Base-by-base conservation (phyloP, 2,797 vertebrate species). In the Fistularia commersonii region DNA sequence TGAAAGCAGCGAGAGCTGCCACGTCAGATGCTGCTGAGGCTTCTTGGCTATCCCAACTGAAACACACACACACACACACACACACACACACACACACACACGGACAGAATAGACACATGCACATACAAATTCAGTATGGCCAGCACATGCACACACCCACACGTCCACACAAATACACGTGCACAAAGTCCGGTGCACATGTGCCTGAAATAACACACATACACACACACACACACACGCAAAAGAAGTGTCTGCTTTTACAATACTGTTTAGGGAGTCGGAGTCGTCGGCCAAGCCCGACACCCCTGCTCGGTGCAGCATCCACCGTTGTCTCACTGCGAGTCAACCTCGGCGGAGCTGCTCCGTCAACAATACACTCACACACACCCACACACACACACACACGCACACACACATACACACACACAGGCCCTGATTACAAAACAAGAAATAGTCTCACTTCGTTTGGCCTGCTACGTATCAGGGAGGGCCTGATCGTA, bases 1-100 rank as follows among this genome's bases (percentile, higher is more conserved):
- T 54, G 72, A 73, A 70, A 84, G 77, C 81, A 79, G 79, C 46
- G 35, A 75, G 78, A 78, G 78, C 79, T 87, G 86, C 87, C 87
- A 89, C 87, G 85, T 89, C 85, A 86, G 79, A 85, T 74, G 71
- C 74, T 81, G 79, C 81, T 60, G 75, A 86, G 78, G 79, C 80
- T 86, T 84, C 70, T 82, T 88, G 85, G 85, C 84, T 75, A 76
- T 82, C 78, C 77, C 64, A 57, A 64, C 71, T 71, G 69, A 77
- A 67, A 64, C 52, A 58, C 23, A 63, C 66, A 54, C 60, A 62
- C 61, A 45, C 72, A 47, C 47, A 59, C 45, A 61, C 57, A 61
- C 60, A 64, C 49, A 49, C 47, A 48, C 41, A 54, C 45, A 45
- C 33, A 61, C 40, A 67, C 51, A 57, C 44, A 38, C 38, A 33